Evolutionary conservation across 2,797 vertebrate genomes (phyloP), one percentile per base, ranked within the genome.

Genomic region (Sandelia bainsii): DNA sequence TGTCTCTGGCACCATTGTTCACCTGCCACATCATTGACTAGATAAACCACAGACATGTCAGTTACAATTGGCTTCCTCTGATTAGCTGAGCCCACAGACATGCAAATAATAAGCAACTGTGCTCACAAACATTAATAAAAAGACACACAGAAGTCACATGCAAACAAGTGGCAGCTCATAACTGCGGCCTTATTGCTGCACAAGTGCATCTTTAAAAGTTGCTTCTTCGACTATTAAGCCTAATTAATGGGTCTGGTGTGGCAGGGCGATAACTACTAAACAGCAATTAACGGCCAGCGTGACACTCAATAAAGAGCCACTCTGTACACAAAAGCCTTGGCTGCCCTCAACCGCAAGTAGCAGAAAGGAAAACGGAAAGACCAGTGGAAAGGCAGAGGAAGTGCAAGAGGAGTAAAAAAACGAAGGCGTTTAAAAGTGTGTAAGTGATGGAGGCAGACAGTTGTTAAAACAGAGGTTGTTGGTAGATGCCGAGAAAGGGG

Each of bases 161-260:
- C 90, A 80, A 86, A 89, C 88, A 90, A 91, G 88, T 90, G 87
- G 81, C 67, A 49, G 81, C 79, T 84, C 75, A 81, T 87, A 85
- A 79, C 46, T 17, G n/a, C 11, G 69, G 78, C 67, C 82, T 72
- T 75, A 71, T 72, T 84, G 71, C 77, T 65, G 78, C 54, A 80
- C 80, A 73, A 86, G 87, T 83, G 87, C 67, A 67, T 89, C 88
- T 84, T 91, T 92, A 88, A 91, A 90, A 91, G 90, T 91, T 87
- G 88, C 86, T 82, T 89, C 84, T 89, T 85, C 73, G 81, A 88
- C 91, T 90, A 91, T 92, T 94, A 92, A 92, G 90, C 83, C 89
- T 94, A 93, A 94, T 95, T 93, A 95, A 92, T 91, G 70, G 77
- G 83, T 89, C 85, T 89, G 90, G 92, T 91, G 90, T 91, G 89